Percentiles rank a stretch among this genome's conserved stretches.
Evolutionary conservation across 2,888 invertebrate species (phyloP).

Genomic region (Rhyacophila evoluta): DNA sequence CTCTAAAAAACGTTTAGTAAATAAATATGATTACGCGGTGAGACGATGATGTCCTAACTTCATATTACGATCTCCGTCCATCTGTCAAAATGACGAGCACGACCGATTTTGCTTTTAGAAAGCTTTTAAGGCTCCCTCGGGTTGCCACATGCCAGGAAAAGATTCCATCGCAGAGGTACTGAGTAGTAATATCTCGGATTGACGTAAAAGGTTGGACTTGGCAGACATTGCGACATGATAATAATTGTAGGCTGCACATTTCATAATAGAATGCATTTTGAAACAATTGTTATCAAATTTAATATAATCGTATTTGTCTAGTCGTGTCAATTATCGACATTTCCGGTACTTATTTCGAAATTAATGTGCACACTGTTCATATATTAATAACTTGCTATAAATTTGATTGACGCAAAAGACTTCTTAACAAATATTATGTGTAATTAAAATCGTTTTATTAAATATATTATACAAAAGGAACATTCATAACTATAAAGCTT

Average conservation of each 20-base stretch:
- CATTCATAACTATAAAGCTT: no score
- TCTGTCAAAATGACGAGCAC: slow-evolving; percentile 3
- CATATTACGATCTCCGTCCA: neutral
- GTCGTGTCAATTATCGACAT: neutral
- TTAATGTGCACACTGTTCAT: no score
- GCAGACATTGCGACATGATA: neutral
- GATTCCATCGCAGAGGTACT: neutral
- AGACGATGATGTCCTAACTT: neutral
- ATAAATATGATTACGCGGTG: neutral
- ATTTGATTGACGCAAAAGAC: no score
- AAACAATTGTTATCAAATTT: neutral
- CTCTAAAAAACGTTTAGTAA: neutral
- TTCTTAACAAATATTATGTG: no score
- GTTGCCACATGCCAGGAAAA: slow-evolving; percentile 8
- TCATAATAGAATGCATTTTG: neutral
- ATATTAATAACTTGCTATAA: no score
- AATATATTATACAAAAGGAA: no score
- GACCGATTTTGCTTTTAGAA: neutral
- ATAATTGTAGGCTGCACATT: neutral
- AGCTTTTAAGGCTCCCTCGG: neutral
- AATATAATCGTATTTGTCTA: neutral
- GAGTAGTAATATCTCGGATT: neutral
- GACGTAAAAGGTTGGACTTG: neutral
- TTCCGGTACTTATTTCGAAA: no score
- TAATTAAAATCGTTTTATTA: no score